These are phyloP conservation scores for Hypselothyrea guttata DNA, from an alignment of 2,888 invertebrate species.

Conservation along the genomic window DNA sequence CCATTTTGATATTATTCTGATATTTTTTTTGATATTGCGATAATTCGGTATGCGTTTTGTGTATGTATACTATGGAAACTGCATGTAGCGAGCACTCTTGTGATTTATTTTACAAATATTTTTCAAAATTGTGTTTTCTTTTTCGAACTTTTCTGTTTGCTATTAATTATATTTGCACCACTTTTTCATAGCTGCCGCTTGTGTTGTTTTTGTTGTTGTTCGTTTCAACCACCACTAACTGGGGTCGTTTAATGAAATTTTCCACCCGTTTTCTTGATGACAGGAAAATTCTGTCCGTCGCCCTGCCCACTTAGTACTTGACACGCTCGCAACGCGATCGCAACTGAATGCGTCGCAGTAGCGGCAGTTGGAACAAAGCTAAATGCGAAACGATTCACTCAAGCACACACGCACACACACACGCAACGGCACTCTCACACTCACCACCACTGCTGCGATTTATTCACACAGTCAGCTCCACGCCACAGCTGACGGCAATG, in stretches of 20 bases:
- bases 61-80: conserved; percentile 23
- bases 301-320: conserved; percentile 48
- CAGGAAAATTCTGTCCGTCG: conserved; percentile 19
- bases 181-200: conserved; percentile 22
- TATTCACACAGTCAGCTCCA: no score
- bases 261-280: conserved; percentile 56
- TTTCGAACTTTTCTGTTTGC: conserved; percentile 2
- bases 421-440: conserved; percentile 22
- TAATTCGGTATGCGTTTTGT: background rate
- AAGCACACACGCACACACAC: background rate
- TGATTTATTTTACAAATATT: conserved; percentile 4
- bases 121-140: no score
- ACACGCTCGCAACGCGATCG: conserved; percentile 77
- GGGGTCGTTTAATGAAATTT: conserved; percentile 54
- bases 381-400: conserved; percentile 36
- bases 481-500: conserved; percentile 32
- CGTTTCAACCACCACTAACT: conserved; percentile 63
- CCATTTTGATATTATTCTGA: conserved; percentile 72
- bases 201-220: conserved; percentile 23
- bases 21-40: background rate
- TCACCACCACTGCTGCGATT: conserved; percentile 26
- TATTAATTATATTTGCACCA: conserved; percentile 20
- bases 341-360: conserved; percentile 71
- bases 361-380: conserved; percentile 56
- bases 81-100: conserved; percentile 33